Percentiles rank a stretch among this genome's conserved stretches.
phyloP scores from a whole-genome alignment of 2,888 invertebrate species.

The Nephrotoma appendiculata region DNA sequence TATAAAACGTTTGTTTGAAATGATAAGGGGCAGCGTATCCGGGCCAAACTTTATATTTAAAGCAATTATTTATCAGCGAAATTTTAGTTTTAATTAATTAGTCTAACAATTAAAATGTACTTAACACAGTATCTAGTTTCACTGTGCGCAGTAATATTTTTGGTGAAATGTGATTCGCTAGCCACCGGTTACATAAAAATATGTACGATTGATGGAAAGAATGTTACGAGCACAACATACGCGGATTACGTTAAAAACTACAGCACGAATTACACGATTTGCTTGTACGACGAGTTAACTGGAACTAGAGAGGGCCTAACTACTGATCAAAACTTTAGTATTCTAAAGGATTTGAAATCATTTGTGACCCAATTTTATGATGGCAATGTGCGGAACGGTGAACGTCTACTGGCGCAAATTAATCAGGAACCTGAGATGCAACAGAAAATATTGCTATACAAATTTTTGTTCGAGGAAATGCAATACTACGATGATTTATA shows the following conservation, averaged over 20 bases:
- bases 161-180: not conserved
- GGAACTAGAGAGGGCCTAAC: not conserved
- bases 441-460: not conserved
- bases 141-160: not conserved
- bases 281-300: not conserved
- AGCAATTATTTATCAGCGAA: too few species aligned
- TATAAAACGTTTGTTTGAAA: too few species aligned
- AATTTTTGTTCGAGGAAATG: not conserved
- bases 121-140: not conserved
- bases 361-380: not conserved
- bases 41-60: too few species aligned
- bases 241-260: not conserved
- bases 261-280: not conserved
- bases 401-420: not conserved
- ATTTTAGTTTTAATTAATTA: not conserved
- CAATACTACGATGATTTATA: not conserved
- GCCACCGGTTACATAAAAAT: not conserved
- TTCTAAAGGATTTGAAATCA: not conserved
- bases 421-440: not conserved
- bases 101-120: not conserved
- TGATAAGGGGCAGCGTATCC: too few species aligned
- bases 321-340: not conserved
- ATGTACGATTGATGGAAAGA: not conserved
- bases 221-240: not conserved
- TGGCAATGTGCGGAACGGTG: not conserved